A percentile compares a stretch with the other conserved stretches of the same genome.
Evolutionary conservation across 1,140 invertebrate species (phyloP).

Genomic region (Adoxophyes honmai): DNA sequence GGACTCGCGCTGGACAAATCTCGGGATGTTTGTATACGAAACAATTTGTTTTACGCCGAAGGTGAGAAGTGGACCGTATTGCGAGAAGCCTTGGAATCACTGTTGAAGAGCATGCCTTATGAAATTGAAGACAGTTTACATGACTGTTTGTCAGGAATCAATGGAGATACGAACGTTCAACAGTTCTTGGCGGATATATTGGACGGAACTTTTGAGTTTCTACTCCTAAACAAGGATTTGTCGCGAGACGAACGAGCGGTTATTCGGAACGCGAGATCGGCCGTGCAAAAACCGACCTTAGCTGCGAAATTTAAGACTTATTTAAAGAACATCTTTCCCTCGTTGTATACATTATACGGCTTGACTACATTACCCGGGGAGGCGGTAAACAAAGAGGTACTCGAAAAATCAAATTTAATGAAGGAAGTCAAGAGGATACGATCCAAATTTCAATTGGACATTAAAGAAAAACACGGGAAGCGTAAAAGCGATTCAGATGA

Average conservation of each 20-base stretch:
- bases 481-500: conserved; percentile 29
- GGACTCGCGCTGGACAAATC: conserved; percentile 68
- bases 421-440: conserved; percentile 43
- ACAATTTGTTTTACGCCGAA: conserved; percentile 71
- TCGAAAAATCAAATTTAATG: conserved; percentile 45
- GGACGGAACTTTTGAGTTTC: conserved; percentile 62
- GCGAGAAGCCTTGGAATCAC: conserved; percentile 44
- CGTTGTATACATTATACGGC: conserved; percentile 50
- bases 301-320: conserved; percentile 53
- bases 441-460: conserved; percentile 29
- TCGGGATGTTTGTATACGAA: conserved; percentile 71
- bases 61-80: conserved; percentile 68
- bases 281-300: conserved; percentile 39
- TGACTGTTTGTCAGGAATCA: conserved; percentile 67
- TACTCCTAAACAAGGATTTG: conserved; percentile 50
- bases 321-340: conserved; percentile 63
- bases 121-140: conserved; percentile 55
- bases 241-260: conserved; percentile 27
- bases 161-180: conserved; percentile 67
- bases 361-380: conserved; percentile 34
- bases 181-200: conserved; percentile 64
- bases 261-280: conserved; percentile 42
- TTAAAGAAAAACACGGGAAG: conserved; percentile 32
- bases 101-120: conserved; percentile 46
- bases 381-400: conserved; percentile 31